Conservation (phyloP, 2,113 vertebrate species). For the Sinosuthora webbiana region DNA sequence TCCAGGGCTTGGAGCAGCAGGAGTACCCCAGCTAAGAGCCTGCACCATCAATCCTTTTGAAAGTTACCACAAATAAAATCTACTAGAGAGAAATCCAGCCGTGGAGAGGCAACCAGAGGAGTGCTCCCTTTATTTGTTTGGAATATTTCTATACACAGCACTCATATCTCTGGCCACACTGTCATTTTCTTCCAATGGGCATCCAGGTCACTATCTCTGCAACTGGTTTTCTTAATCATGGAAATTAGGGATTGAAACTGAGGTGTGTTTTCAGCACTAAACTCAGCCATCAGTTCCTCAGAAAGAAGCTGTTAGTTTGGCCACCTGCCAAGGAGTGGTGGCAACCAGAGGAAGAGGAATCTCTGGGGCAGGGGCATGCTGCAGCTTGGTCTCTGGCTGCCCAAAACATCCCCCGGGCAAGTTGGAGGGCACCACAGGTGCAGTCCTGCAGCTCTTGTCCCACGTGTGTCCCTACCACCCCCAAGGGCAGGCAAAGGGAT, state of each 20-base stretch:
- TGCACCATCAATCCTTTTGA: neutral
- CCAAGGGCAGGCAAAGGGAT: neutral
- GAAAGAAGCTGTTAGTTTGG: neutral
- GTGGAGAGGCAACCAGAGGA: neutral
- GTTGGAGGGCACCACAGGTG: no score
- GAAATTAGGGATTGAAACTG: neutral
- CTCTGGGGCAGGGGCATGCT: no score
- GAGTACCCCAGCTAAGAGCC: rapidly evolving
- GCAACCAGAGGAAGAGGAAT: neutral
- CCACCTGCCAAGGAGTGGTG: rapidly evolving
- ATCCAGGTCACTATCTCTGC: no score
- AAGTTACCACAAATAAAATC: neutral
- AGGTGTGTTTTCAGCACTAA: neutral
- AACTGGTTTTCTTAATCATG: neutral
- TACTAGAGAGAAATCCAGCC: neutral
- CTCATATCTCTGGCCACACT: neutral
- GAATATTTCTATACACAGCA: neutral
- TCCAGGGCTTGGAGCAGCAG: neutral
- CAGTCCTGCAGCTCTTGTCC: neutral
- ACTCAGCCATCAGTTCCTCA: neutral
- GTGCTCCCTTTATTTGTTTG: rapidly evolving
- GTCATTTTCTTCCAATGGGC: neutral
- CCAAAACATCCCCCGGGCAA: rapidly evolving
- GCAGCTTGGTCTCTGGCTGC: neutral
- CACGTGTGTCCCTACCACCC: neutral